Percentiles rank a stretch among this genome's conserved stretches.
These are phyloP conservation scores for Drosophila ercepeae DNA, from an alignment of 1,140 invertebrate genomes.

Conservation along the genomic window DNA sequence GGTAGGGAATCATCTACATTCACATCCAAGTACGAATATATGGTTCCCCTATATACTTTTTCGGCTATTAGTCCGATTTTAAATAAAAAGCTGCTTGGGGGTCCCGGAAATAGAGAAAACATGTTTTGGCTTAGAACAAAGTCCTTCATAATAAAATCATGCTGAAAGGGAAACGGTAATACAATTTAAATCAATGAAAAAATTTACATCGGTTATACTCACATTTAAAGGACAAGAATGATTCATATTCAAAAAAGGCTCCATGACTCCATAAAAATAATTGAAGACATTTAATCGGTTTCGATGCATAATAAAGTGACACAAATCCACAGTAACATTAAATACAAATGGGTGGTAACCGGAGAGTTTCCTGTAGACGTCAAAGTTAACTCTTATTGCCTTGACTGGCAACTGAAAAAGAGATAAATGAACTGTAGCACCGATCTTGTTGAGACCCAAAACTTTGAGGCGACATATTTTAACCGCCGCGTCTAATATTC, in stretches of 20 bases:
- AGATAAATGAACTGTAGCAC: not conserved
- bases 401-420: not conserved
- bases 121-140: slow-evolving; percentile 9
- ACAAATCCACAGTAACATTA: slow-evolving; percentile 26
- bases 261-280: not conserved
- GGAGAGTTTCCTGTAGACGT: slow-evolving; percentile 11
- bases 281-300: slow-evolving; percentile 6
- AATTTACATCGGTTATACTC: too few species aligned
- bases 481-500: slow-evolving; percentile 14
- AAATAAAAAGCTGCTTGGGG: too few species aligned
- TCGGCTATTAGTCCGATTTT: too few species aligned
- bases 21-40: too few species aligned
- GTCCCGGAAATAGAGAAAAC: too few species aligned
- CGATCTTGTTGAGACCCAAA: slow-evolving; percentile 29
- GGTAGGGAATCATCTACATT: too few species aligned
- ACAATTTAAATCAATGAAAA: too few species aligned
- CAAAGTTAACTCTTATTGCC: not conserved
- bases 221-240: slow-evolving; percentile 33
- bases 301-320: slow-evolving; percentile 18
- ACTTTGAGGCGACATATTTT: slow-evolving; percentile 16
- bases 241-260: slow-evolving; percentile 29
- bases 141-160: slow-evolving; percentile 32
- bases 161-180: not conserved
- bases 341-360: slow-evolving; percentile 43
- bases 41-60: too few species aligned